Evolutionary conservation across 2,113 vertebrate genomes (phyloP).

Genomic region (Danio rerio): DNA sequence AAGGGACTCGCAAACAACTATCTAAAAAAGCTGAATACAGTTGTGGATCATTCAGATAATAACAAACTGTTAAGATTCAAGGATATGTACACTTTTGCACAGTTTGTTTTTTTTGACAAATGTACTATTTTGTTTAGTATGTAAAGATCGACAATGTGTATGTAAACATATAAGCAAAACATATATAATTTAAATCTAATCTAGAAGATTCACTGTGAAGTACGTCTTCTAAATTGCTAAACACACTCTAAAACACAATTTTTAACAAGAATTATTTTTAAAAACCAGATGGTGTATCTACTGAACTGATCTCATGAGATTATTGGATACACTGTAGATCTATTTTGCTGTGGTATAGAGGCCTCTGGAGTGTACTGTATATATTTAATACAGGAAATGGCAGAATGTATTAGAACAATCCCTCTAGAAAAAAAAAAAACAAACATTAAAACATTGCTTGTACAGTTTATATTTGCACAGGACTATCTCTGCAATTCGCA

Average conservation of each 20-base stretch:
- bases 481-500: neutral
- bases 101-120: no score
- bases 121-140: no score
- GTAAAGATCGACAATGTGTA: no score
- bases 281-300: constrained; percentile 1
- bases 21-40: no score
- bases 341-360: neutral
- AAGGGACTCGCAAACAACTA: no score
- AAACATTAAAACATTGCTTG: constrained; percentile 5
- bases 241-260: neutral
- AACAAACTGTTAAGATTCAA: no score
- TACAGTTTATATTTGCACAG: neutral
- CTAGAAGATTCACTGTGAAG: neutral
- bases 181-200: no score
- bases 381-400: neutral
- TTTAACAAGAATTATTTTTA: no score
- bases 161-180: no score
- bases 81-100: no score
- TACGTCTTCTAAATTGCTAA: neutral
- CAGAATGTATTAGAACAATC: neutral
- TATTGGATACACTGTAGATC: neutral
- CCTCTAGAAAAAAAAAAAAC: neutral
- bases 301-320: neutral
- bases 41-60: no score
- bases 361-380: neutral